Evolutionary conservation across 2,113 vertebrate species (phyloP).

Genomic region (Proteles cristata): DNA sequence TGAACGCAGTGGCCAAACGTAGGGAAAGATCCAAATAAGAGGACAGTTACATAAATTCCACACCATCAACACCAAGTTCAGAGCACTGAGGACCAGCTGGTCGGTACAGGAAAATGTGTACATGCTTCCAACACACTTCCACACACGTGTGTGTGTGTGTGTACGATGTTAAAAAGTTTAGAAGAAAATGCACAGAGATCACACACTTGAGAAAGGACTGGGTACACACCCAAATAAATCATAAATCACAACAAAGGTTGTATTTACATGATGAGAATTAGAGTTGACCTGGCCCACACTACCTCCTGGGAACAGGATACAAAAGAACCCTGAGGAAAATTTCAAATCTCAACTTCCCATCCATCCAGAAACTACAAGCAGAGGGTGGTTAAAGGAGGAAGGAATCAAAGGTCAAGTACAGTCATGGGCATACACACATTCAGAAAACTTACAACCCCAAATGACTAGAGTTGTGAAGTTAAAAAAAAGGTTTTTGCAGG

Average conservation of each 20-base stretch:
- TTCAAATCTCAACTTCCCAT: background rate
- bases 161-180: background rate
- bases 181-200: background rate
- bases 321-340: background rate
- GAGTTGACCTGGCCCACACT: background rate
- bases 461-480: background rate
- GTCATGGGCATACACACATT: background rate
- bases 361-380: background rate
- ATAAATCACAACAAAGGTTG: background rate
- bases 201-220: background rate
- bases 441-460: background rate
- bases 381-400: background rate
- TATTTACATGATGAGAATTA: background rate
- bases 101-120: background rate
- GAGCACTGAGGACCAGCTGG: background rate
- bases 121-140: background rate
- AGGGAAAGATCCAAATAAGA: background rate
- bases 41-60: background rate
- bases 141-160: background rate
- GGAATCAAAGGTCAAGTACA: background rate
- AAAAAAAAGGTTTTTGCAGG: too few species aligned
- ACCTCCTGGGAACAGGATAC: background rate
- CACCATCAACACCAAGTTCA: background rate
- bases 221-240: background rate
- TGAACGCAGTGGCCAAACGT: background rate